A percentile compares a stretch with the other conserved stretches of the same genome.
phyloP scores from a whole-genome alignment of 2,888 invertebrate genomes.

The Dyspetes luteomarginatus region DNA sequence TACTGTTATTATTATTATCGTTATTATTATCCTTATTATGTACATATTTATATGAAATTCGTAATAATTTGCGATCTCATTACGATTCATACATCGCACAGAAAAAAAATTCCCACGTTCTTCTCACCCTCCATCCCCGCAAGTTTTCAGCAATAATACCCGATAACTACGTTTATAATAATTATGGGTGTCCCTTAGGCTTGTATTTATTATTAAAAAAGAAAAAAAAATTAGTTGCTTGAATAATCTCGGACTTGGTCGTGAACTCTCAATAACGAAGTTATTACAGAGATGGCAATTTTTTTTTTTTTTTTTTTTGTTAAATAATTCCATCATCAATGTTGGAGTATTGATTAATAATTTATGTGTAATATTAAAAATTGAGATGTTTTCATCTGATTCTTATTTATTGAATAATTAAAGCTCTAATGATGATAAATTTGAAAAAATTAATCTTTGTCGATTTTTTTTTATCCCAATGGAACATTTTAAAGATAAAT shows the following conservation, averaged over 20 bases:
- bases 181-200: background rate
- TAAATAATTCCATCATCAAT: no score
- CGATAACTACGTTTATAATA: background rate
- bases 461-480: no score
- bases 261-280: slow-evolving; percentile 1
- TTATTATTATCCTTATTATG: no score
- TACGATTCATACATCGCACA: background rate
- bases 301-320: background rate
- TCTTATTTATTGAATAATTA: no score
- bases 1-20: no score
- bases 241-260: slow-evolving; percentile 53
- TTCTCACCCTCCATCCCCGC: background rate
- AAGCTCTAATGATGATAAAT: no score
- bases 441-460: no score
- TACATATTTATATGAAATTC: no score
- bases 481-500: no score
- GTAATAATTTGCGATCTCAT: background rate
- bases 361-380: no score
- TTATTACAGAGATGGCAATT: background rate
- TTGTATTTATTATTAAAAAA: background rate
- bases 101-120: background rate
- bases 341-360: no score
- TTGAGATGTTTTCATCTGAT: no score
- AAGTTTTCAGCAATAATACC: slow-evolving; percentile 5
- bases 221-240: slow-evolving; percentile 56